Conservation (phyloP, 1,140 invertebrate species). For the Spodoptera litura region DNA sequence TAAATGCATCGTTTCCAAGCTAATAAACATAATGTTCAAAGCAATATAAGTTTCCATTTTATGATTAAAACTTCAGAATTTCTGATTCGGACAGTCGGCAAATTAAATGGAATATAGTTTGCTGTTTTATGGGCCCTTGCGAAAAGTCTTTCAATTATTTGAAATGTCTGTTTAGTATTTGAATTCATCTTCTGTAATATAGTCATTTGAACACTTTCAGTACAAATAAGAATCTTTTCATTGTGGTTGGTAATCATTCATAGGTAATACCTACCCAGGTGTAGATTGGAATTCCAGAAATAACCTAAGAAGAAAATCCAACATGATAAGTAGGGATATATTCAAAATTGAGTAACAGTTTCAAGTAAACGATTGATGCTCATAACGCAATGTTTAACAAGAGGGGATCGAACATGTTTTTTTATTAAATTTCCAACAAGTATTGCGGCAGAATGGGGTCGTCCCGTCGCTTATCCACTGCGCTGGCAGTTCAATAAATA, state of each 20-base stretch:
- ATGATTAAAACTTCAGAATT: slow-evolving; percentile 46
- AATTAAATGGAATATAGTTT: slow-evolving; percentile 33
- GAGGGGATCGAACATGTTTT: slow-evolving; percentile 9
- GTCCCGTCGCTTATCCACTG: neutral
- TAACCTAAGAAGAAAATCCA: neutral
- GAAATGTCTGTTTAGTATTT: too few species aligned
- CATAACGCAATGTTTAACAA: slow-evolving; percentile 10
- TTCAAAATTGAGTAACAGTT: slow-evolving; percentile 20
- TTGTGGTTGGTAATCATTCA: neutral
- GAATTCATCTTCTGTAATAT: too few species aligned
- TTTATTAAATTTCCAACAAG: slow-evolving; percentile 41
- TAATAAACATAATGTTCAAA: slow-evolving; percentile 37
- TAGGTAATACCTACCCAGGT: neutral
- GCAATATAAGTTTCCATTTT: slow-evolving; percentile 37
- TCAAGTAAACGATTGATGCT: slow-evolving; percentile 22
- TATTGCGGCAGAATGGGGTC: slow-evolving; percentile 15
- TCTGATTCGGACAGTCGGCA: slow-evolving; percentile 21
- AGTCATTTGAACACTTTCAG: too few species aligned
- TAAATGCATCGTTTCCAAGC: slow-evolving; percentile 21
- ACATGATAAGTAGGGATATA: neutral
- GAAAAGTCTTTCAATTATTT: neutral
- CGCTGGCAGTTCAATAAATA: slow-evolving; percentile 12
- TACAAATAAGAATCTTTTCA: too few species aligned
- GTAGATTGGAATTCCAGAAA: slow-evolving; percentile 8
- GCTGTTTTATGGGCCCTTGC: neutral